phyloP scores from a whole-genome alignment of 2,888 invertebrate genomes.

The Tinea trinotella region DNA sequence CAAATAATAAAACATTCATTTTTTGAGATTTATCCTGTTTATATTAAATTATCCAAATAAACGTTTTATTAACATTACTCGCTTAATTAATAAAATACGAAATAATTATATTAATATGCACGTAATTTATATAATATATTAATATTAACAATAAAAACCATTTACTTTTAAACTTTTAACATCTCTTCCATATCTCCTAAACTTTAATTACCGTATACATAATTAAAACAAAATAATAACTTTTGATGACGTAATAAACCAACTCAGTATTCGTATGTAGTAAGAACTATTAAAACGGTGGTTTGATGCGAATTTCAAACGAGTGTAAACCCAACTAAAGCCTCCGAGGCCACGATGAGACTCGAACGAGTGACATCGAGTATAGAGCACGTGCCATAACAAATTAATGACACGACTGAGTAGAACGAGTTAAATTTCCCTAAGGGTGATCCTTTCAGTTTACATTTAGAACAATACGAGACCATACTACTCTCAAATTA shows the following conservation, averaged over 20 bases:
- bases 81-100: too few relatives aligned
- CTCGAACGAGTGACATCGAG: background rate
- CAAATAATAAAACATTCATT: too few relatives aligned
- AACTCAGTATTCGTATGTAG: background rate
- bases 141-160: background rate
- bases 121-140: background rate
- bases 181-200: too few relatives aligned
- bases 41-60: too few relatives aligned
- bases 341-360: background rate
- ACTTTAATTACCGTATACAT: background rate
- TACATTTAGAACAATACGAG: constrained; percentile 22
- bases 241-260: background rate
- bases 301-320: background rate
- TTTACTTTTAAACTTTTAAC: too few relatives aligned
- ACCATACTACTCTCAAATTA: too few relatives aligned
- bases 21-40: too few relatives aligned
- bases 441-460: constrained; percentile 41
- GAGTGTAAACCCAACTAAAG: background rate
- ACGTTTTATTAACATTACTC: too few relatives aligned
- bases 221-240: background rate
- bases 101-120: too few relatives aligned
- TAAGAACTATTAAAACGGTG: background rate
- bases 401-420: constrained; percentile 51
- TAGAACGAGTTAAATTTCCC: constrained; percentile 61
- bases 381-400: constrained; percentile 26